Conservation (phyloP, 2,797 vertebrate genomes). For the Synaphobranchus kaupii region DNA sequence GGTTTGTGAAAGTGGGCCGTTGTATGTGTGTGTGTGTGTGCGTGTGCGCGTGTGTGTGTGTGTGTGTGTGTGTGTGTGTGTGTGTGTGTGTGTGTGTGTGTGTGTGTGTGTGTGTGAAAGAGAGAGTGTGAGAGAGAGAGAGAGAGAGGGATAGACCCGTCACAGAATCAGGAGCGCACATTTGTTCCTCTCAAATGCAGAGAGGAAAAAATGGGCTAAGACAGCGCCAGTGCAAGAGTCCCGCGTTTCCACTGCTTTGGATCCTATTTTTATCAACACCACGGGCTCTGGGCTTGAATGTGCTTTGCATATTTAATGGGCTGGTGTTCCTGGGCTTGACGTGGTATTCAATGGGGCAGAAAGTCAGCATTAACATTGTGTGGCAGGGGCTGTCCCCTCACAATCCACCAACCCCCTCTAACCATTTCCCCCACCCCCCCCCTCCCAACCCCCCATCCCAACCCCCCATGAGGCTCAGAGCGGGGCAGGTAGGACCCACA, state of each 20-base stretch:
- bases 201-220: slow-evolving; percentile 67
- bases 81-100: neutral
- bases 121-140: neutral
- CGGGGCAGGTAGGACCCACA: neutral
- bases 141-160: neutral
- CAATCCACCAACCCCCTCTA: neutral
- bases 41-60: neutral
- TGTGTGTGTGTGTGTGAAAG: neutral
- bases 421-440: no score
- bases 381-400: neutral
- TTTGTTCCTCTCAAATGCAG: slow-evolving; percentile 47
- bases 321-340: slow-evolving; percentile 53
- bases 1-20: neutral
- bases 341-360: slow-evolving; percentile 17
- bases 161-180: neutral
- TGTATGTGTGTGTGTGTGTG: neutral
- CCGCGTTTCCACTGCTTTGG: slow-evolving; percentile 66
- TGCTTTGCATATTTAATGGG: slow-evolving; percentile 71
- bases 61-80: neutral
- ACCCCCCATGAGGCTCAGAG: neutral
- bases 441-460: neutral
- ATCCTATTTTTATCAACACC: slow-evolving; percentile 73
- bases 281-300: slow-evolving; percentile 63
- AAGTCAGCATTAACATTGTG: slow-evolving; percentile 11
- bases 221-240: slow-evolving; percentile 63